Base-by-base conservation (phyloP, 2,888 invertebrate species). In the Galeopsomyia nigrocyanea region DNA sequence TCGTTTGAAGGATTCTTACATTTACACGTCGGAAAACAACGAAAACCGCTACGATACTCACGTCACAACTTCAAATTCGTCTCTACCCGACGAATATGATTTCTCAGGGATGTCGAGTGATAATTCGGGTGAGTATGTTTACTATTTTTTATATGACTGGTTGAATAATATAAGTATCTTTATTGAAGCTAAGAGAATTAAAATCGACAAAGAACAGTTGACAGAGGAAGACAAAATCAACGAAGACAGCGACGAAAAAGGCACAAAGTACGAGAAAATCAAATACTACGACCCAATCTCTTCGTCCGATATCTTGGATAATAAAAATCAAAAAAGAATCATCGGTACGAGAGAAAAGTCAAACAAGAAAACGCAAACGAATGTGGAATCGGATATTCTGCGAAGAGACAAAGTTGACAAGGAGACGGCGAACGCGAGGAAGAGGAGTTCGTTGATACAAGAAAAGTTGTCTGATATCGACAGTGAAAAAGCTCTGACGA, bases 161-260 rank as follows among this genome's bases (percentile, higher is more conserved):
- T 17, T 26, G 51, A 63, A 61, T 10, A 16, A 49, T 17, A 1
- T 1, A n/a, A 3, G 10, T 47, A 2, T 14, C 3, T 16, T 13
- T 6, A 46, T 50, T n/a, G 9, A 19, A 56, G 6, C 13, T 19
- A 62, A 3, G 16, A 5, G 1, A 3, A 39, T 17, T 1, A 19
- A 17, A 6, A 26, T 39, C 13, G 19, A 61, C 10, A 56, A 17
- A 49, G 9, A 60, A 21, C 53, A 58, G 39, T 2, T 53, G 3
- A 50, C 13, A 2, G 55, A 62, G 26, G 53, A 66, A 26, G 66
- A 70, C 31, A 70, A 73, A 62, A 70, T 69, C 56, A 55, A 73
- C 21, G 65, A 62, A 14, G 68, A 73, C n/a, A 58, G 69, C 17
- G 62, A 73, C 51, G 73, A 73, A 22, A 73, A 73, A 51, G 56